Base-by-base conservation (phyloP, 2,888 invertebrate species). In the Tachystola acroxantha region DNA sequence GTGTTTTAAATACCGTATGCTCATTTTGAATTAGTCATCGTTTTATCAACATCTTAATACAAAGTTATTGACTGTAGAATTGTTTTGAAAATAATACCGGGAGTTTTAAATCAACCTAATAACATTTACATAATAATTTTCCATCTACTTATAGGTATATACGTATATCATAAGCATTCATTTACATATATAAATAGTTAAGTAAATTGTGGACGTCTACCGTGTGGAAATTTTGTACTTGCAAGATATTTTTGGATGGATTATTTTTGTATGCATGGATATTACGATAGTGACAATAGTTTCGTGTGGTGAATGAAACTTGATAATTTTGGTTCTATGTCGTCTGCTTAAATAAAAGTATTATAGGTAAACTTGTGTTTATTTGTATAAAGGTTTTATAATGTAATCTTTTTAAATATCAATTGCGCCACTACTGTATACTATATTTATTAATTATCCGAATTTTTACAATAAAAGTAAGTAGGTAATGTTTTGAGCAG, bases 401-500 rank as follows among this genome's bases (percentile, higher is more conserved):
- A 6, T 24, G 3, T 7, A 24, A 14, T n/a, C n/a, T n/a, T n/a
- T n/a, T n/a, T n/a, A n/a, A n/a, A n/a, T 25, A 14, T 25, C 7
- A 12, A 33, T 10, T 25, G 24, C 12, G 10, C 6, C 5, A 13
- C 6, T 33, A 1, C 3, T 29, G 9, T 29, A 1, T 13, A 32
- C 9, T 12, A n/a, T n/a, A n/a, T n/a, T n/a, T n/a, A n/a, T n/a
- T n/a, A n/a, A n/a, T n/a, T n/a, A n/a, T n/a, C n/a, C n/a, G n/a
- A n/a, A n/a, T n/a, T n/a, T n/a, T n/a, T n/a, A n/a, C n/a, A n/a
- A n/a, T n/a, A n/a, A n/a, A n/a, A n/a, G n/a, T n/a, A n/a, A n/a
- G n/a, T n/a, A n/a, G n/a, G n/a, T n/a, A n/a, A n/a, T n/a, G n/a
- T 47, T 40, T 50, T 50, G 47, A 56, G 56, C 50, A 53, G 52